Percentiles rank a stretch among this genome's conserved stretches.
phyloP scores from a whole-genome alignment of 2,888 invertebrate genomes.

The Pediacus dermestoides region DNA sequence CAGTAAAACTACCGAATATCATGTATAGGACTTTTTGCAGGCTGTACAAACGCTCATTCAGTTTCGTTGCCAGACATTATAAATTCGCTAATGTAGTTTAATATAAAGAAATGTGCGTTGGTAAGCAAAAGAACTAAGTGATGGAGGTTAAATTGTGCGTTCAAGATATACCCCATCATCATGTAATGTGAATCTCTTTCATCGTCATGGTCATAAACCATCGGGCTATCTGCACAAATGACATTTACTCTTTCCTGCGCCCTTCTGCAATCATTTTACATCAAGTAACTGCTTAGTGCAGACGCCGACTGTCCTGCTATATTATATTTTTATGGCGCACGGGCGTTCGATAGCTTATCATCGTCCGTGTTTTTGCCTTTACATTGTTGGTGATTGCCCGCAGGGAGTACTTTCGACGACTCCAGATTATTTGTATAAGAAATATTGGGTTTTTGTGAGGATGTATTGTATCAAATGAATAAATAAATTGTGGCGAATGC shows the following conservation, averaged over 20 bases:
- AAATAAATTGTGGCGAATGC: too few relatives aligned
- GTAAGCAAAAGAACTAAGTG: conserved; percentile 34
- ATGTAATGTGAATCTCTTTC: conserved; percentile 35
- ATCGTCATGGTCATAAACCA: conserved; percentile 37
- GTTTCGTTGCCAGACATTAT: too few relatives aligned
- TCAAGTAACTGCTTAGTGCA: neutral
- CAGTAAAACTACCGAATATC: too few relatives aligned
- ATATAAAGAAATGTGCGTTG: conserved; percentile 30
- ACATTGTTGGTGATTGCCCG: too few relatives aligned
- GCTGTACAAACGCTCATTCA: too few relatives aligned
- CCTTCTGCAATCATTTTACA: conserved; percentile 1
- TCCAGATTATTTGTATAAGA: too few relatives aligned
- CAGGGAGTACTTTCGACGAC: too few relatives aligned
- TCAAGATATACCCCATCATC: conserved; percentile 38
- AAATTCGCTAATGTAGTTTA: conserved; percentile 24
- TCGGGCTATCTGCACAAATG: conserved; percentile 38
- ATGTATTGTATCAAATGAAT: too few relatives aligned
- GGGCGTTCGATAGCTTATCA: too few relatives aligned
- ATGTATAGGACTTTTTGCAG: too few relatives aligned
- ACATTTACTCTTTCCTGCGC: conserved; percentile 23
- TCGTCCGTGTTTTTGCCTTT: too few relatives aligned
- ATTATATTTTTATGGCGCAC: conserved; percentile 2
- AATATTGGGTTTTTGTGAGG: too few relatives aligned
- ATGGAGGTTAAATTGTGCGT: conserved; percentile 39
- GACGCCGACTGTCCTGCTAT: neutral